Conservation (phyloP, 2,888 invertebrate species). For the Spisula solida region DNA sequence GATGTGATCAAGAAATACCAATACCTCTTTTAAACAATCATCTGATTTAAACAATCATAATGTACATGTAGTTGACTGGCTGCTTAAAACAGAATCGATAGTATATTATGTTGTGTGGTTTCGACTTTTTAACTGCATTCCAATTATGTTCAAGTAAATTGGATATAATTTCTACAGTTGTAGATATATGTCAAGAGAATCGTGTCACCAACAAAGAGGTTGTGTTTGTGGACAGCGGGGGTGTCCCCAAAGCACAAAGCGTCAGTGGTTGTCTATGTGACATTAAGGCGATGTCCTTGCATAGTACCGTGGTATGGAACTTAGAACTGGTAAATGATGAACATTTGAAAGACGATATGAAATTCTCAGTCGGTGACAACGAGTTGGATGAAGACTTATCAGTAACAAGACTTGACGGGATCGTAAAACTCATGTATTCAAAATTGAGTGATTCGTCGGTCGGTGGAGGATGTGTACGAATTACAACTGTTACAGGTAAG, state of each 20-base stretch:
- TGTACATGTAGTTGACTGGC: too few species aligned
- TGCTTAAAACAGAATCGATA: too few species aligned
- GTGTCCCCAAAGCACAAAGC: neutral
- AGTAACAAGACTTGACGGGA: neutral
- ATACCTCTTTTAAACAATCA: too few species aligned
- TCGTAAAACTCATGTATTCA: neutral
- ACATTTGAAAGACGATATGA: neutral
- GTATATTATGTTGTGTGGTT: too few species aligned
- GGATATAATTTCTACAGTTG: neutral
- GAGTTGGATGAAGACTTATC: neutral
- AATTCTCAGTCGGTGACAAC: neutral
- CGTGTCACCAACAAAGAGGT: neutral
- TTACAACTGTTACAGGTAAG: neutral
- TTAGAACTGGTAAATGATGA: neutral
- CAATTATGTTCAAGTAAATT: too few species aligned
- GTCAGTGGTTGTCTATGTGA: neutral
- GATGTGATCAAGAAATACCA: too few species aligned
- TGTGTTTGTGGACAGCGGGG: neutral
- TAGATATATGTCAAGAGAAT: neutral
- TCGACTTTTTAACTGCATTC: too few species aligned
- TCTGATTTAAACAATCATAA: too few species aligned
- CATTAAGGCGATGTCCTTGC: neutral
- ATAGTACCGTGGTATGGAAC: neutral
- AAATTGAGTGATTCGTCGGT: neutral
- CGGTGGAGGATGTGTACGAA: neutral